phyloP scores from a whole-genome alignment of 1,140 invertebrate genomes.

The Phymastichus coffea region DNA sequence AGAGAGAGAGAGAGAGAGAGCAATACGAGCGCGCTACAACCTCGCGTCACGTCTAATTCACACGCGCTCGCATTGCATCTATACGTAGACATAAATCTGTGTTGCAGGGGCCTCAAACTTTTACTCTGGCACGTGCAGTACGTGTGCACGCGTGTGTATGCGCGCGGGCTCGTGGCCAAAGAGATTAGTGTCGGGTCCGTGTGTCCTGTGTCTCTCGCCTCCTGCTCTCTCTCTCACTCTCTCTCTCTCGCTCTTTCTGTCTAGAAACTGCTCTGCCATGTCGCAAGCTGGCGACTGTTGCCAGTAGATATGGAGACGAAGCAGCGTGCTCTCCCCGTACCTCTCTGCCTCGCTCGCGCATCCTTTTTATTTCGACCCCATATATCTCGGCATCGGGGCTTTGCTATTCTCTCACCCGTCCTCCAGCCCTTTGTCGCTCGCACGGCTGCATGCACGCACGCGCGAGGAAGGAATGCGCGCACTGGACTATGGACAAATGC shows the following conservation, averaged over 20 bases:
- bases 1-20: no score
- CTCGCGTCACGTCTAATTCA: background rate
- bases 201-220: background rate
- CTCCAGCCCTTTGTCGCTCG: no score
- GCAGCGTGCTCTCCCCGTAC: no score
- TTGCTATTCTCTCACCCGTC: no score
- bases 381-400: background rate
- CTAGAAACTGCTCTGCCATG: conserved; percentile 26
- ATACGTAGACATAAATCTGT: conserved; percentile 1
- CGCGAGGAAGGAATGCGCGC: no score
- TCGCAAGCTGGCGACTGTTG: conserved; percentile 29
- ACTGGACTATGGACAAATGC: no score
- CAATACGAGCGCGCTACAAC: no score
- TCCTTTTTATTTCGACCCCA: conserved; percentile 12
- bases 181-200: conserved; percentile 36
- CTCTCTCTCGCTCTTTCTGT: no score
- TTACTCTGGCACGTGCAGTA: background rate
- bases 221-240: background rate
- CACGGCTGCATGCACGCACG: background rate
- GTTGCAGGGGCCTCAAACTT: background rate
- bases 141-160: background rate
- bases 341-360: no score
- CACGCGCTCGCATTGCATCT: background rate
- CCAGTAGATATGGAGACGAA: conserved; percentile 31
- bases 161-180: conserved; percentile 38